Evolutionary conservation across 2,797 vertebrate species (phyloP).

Genomic region (Phoebastria nigripes): DNA sequence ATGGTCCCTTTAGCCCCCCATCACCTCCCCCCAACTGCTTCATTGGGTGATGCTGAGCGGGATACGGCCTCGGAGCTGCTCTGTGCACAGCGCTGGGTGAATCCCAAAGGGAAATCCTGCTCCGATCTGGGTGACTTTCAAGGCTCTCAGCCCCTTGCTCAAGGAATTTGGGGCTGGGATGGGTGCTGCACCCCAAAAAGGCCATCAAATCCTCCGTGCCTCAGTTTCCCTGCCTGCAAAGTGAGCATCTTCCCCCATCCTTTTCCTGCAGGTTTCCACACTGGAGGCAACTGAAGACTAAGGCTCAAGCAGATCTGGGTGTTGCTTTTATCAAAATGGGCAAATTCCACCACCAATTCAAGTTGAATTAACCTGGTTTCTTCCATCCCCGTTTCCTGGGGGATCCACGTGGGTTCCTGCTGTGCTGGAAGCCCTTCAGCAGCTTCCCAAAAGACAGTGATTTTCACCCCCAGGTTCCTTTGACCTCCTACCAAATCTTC

Average conservation of each 20-base stretch:
- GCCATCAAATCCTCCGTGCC: fast-evolving
- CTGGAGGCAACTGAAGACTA: background rate
- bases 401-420: background rate
- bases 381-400: background rate
- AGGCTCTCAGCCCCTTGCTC: background rate
- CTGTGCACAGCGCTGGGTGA: background rate
- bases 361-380: background rate
- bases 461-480: background rate
- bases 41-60: fast-evolving
- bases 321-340: background rate
- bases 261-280: background rate
- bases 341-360: background rate
- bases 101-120: background rate
- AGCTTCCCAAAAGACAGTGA: background rate
- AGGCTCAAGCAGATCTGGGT: background rate
- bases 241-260: too few relatives aligned
- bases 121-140: fast-evolving
- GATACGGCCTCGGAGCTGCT: background rate
- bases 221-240: background rate
- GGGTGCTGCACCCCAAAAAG: background rate
- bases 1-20: fast-evolving
- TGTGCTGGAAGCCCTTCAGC: background rate
- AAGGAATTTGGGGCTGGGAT: background rate
- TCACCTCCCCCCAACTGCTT: fast-evolving
- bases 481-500: background rate